A percentile compares a stretch with the other conserved stretches of the same genome.
These are phyloP conservation scores for Corella eumyota DNA, from an alignment of 23 tunicate genomes.

Conservation along the genomic window DNA sequence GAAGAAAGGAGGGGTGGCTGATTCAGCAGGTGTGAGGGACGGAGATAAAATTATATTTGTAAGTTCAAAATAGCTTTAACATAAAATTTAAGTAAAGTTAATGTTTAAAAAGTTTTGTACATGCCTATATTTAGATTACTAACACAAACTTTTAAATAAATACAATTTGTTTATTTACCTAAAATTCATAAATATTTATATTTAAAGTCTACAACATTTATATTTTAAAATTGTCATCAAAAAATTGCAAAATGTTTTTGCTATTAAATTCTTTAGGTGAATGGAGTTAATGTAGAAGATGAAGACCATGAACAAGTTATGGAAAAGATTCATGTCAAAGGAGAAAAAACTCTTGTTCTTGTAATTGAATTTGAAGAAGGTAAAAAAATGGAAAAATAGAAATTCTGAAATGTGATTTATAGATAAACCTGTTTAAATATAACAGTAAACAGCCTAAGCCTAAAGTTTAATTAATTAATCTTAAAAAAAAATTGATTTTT, in stretches of 20 bases:
- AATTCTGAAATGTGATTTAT: neutral
- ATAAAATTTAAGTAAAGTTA: too few species aligned
- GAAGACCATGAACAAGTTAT: slow-evolving; percentile 81
- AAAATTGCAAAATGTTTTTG: too few species aligned
- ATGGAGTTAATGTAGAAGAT: slow-evolving; percentile 60
- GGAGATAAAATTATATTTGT: slow-evolving; percentile 82
- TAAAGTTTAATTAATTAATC: neutral
- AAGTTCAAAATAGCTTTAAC: slow-evolving; percentile 14
- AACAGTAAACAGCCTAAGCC: neutral
- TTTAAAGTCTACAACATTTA: too few species aligned
- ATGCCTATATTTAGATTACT: too few species aligned
- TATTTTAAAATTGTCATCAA: too few species aligned
- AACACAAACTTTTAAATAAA: too few species aligned
- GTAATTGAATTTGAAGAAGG: slow-evolving; percentile 57
- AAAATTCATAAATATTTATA: too few species aligned
- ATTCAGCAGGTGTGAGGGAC: slow-evolving; percentile 73
- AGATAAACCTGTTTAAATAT: neutral
- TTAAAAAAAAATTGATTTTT: neutral
- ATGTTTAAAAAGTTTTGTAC: too few species aligned
- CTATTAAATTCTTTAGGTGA: too few species aligned
- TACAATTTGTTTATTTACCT: too few species aligned
- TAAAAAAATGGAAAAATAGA: neutral
- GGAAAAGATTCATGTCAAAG: slow-evolving; percentile 36
- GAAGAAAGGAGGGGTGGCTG: slow-evolving; percentile 81
- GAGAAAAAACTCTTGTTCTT: slow-evolving; percentile 19